A percentile compares a stretch with the other conserved stretches of the same genome.
phyloP scores from a whole-genome alignment of 2,888 invertebrate species.

The Crepidodera aurea region DNA sequence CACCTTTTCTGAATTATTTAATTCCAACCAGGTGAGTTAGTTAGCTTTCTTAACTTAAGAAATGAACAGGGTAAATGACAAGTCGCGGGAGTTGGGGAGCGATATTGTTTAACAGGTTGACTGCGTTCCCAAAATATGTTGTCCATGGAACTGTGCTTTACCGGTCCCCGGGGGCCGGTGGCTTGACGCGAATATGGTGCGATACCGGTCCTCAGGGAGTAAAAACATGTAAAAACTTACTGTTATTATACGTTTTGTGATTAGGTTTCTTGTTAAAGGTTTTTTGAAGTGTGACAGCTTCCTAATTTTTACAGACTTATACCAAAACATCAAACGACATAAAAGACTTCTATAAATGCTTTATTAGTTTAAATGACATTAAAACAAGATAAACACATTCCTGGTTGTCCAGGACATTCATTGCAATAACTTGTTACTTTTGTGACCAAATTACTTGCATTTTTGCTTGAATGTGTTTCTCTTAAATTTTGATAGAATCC shows the following conservation, averaged over 20 bases:
- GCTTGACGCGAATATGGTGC: not conserved
- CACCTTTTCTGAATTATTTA: no score
- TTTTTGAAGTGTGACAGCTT: conserved; percentile 3
- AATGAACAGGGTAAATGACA: no score
- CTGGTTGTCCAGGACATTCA: not conserved
- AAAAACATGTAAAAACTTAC: conserved; percentile 7
- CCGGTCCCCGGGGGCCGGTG: not conserved
- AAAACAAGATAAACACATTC: conserved; percentile 1
- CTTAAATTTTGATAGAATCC: not conserved
- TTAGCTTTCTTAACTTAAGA: no score
- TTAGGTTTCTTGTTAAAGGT: conserved; percentile 4
- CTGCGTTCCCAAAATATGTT: not conserved
- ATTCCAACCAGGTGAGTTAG: no score
- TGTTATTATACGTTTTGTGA: conserved; percentile 13
- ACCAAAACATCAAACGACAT: conserved; percentile 1
- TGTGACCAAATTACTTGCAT: conserved; percentile 12
- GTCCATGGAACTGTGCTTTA: not conserved
- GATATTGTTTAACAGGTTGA: not conserved
- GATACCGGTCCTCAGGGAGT: not conserved
- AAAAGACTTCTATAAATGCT: not conserved
- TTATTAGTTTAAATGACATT: conserved; percentile 5
- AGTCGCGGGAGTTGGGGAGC: no score
- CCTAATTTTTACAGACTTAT: not conserved
- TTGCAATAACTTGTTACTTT: conserved; percentile 14
- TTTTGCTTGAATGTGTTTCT: not conserved